phyloP scores from a whole-genome alignment of 2,113 vertebrate species.

The Macquaria australasica region DNA sequence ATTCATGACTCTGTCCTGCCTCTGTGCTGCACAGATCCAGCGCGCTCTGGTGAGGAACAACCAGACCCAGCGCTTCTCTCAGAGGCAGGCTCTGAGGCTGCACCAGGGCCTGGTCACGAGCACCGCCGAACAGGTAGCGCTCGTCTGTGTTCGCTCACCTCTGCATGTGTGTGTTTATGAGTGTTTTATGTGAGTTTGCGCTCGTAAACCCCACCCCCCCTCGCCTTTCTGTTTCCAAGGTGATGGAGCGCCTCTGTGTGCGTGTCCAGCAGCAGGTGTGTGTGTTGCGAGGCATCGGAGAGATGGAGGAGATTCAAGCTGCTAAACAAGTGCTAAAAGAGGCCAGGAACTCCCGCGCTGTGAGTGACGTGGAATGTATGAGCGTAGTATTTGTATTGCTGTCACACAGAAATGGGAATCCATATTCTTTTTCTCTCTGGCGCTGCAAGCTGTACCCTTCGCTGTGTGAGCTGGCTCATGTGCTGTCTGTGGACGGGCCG shows the following conservation, averaged over 20 bases:
- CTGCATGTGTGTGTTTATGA: neutral
- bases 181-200: neutral
- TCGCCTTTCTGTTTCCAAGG: conserved; percentile 74
- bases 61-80: conserved; percentile 91
- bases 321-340: conserved; percentile 93
- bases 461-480: conserved; percentile 91
- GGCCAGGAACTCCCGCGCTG: conserved; percentile 92
- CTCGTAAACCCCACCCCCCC: neutral
- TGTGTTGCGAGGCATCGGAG: conserved; percentile 85
- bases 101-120: conserved; percentile 94
- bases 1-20: neutral
- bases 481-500: conserved; percentile 91
- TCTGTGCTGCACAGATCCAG: conserved; percentile 86
- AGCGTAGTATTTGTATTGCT: neutral
- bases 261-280: conserved; percentile 91
- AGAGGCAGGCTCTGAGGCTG: conserved; percentile 92
- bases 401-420: neutral
- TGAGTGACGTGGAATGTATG: conserved; percentile 75
- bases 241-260: conserved; percentile 91
- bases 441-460: conserved; percentile 88
- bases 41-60: conserved; percentile 92
- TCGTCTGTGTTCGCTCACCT: neutral
- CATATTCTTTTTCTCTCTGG: neutral
- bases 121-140: conserved; percentile 84
- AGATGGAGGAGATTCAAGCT: conserved; percentile 89